Percentiles rank a stretch among this genome's conserved stretches.
Evolutionary conservation across 2,113 vertebrate species (phyloP).

Genomic region (Python bivittatus): DNA sequence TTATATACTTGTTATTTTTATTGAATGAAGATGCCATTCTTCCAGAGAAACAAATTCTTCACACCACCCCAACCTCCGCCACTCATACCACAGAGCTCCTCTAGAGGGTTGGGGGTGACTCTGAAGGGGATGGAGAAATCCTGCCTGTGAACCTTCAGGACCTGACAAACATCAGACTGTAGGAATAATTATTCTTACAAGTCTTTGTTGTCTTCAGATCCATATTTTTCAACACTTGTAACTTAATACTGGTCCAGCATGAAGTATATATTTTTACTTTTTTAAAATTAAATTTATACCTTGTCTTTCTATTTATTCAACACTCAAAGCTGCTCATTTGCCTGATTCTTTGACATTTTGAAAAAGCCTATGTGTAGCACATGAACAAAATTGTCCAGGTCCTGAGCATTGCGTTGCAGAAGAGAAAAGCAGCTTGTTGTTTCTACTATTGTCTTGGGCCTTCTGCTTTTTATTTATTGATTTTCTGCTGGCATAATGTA

Average conservation of each 20-base stretch:
- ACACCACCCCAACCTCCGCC: background rate
- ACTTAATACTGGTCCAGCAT: background rate
- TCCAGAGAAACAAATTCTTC: background rate
- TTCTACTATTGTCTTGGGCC: constrained; percentile 20
- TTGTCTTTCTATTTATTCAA: background rate
- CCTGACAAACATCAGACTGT: background rate
- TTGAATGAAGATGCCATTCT: background rate
- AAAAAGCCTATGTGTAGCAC: constrained; percentile 1
- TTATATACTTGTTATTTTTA: background rate
- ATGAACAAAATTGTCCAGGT: constrained; percentile 25
- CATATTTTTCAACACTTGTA: background rate
- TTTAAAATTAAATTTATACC: background rate
- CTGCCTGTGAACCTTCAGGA: background rate
- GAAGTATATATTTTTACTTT: fast-evolving
- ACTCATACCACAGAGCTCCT: background rate
- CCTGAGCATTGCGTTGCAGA: constrained; percentile 22
- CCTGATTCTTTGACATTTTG: constrained; percentile 8
- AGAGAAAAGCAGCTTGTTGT: constrained; percentile 43
- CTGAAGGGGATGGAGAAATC: background rate
- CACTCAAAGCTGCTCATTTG: background rate
- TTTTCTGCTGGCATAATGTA: constrained; percentile 40
- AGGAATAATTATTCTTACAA: constrained; percentile 15
- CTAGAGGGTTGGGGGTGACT: no score
- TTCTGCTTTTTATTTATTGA: constrained; percentile 42
- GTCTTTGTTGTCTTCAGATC: constrained; percentile 25